phyloP scores from a whole-genome alignment of 1,140 invertebrate genomes.

The Latrodectus geometricus region DNA sequence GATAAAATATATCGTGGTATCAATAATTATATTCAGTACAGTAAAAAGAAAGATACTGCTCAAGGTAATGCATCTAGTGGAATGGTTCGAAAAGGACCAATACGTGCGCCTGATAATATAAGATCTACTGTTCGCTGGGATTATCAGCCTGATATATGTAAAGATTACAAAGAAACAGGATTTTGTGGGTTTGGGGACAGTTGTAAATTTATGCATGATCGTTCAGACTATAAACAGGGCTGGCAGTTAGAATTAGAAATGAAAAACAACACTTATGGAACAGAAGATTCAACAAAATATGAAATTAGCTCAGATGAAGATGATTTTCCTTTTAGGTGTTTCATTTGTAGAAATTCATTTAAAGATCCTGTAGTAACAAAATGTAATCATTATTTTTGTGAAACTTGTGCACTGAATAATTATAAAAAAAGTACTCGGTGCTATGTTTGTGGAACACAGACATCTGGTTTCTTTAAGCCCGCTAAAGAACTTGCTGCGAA shows the following conservation, averaged over 20 bases:
- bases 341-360: slow-evolving; percentile 91
- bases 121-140: slow-evolving; percentile 91
- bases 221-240: slow-evolving; percentile 97
- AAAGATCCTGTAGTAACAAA: slow-evolving; percentile 92
- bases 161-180: slow-evolving; percentile 99
- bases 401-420: slow-evolving; percentile 90
- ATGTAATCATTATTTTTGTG: slow-evolving; percentile 98
- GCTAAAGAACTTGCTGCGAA: slow-evolving; percentile 83
- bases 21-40: slow-evolving; percentile 95
- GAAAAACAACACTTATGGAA: slow-evolving; percentile 70
- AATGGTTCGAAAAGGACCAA: slow-evolving; percentile 74
- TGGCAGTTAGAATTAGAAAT: slow-evolving; percentile 97
- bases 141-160: slow-evolving; percentile 99
- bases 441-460: slow-evolving; percentile 91
- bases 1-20: slow-evolving; percentile 96
- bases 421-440: slow-evolving; percentile 92
- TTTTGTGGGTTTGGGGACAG: slow-evolving; percentile 98
- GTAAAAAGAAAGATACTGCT: slow-evolving; percentile 94
- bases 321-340: slow-evolving; percentile 92
- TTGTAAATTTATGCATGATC: slow-evolving; percentile 98
- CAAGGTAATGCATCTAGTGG: slow-evolving; percentile 91
- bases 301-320: slow-evolving; percentile 85
- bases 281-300: slow-evolving; percentile 81
- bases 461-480: slow-evolving; percentile 93
- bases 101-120: slow-evolving; percentile 64